Evolutionary conservation across 2,113 vertebrate species (phyloP), one percentile per base, ranked within the genome.

Genomic region (Ceyx margarethae): DNA sequence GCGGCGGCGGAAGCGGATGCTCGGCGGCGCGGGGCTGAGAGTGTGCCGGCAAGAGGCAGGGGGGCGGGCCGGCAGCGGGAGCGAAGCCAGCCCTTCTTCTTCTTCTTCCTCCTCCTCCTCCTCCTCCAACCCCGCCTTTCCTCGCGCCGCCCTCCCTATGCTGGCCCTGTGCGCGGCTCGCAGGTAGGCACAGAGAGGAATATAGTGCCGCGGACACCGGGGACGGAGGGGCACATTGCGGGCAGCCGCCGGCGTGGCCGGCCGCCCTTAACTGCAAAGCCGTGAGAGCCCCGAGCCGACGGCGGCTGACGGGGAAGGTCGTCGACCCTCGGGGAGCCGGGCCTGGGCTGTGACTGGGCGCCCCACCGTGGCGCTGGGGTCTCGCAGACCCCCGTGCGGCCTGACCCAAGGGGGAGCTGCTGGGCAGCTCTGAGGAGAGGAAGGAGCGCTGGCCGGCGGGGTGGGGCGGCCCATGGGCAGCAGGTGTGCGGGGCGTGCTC

Each of bases 281-380:
- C 6, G 6, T 11, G 23, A 16, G 10, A 22, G 33, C 11, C 3
- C 13, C 6, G 25, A n/a, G 14, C 10, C 2, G 7, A 5, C 37
- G 2, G 23, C 2, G 28, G 45, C 23, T 51, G 56, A 1, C 2
- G 2, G 11, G 9, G 5, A 26, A 5, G 17, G 19, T 1, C 19
- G 20, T 5, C 5, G 10, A 9, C 6, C 11, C 6, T 45, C 11
- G 14, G 6, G 51, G 7, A 62, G 48, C n/a, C 6, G 3, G 53
- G 25, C 46, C 42, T 26, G 37, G 45, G 42, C 45, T 15, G 61
- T 5, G 45, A 7, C 45, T 8, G 25, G 20, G 31, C 5, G 43
- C 9, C 20, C 33, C 28, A 22, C 13, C 35, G 35, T 12, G 43
- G 43, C 12, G 23, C 10, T 7, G 37, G 8, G 45, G 28, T n/a